Evolutionary conservation across 2,113 vertebrate species (phyloP).

Genomic region (Columbina picui): DNA sequence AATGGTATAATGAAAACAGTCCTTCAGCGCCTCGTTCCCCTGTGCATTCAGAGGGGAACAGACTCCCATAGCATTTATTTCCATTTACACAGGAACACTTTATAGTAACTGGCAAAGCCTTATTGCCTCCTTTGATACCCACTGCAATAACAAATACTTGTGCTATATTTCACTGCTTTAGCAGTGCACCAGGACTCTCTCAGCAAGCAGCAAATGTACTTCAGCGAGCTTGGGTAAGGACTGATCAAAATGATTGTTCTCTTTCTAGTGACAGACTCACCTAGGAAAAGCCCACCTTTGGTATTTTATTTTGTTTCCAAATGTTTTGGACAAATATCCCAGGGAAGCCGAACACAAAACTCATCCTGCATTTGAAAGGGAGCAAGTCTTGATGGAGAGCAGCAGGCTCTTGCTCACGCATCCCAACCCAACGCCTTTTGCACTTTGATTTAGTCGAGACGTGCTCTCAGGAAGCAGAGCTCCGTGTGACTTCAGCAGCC

Average conservation of each 20-base stretch:
- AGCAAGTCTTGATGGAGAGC: background rate
- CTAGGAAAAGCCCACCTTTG: background rate
- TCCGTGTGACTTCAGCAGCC: rapidly evolving
- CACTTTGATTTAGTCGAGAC: background rate
- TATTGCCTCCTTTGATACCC: slow-evolving; percentile 10
- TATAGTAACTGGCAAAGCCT: background rate
- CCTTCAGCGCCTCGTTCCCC: background rate
- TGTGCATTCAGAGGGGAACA: background rate
- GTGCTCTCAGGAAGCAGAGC: background rate
- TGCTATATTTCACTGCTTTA: background rate
- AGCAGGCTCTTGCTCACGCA: background rate
- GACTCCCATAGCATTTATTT: slow-evolving; percentile 3
- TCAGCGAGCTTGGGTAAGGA: background rate
- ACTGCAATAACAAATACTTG: background rate
- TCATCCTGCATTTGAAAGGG: background rate
- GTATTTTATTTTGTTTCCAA: background rate
- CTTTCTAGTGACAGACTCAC: background rate
- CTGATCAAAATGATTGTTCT: background rate
- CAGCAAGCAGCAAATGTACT: background rate
- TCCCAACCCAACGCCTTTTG: background rate
- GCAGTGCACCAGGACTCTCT: background rate
- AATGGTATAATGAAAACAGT: slow-evolving; percentile 34
- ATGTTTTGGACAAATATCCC: background rate
- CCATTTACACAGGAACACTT: slow-evolving; percentile 40
- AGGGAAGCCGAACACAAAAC: background rate